Conservation (phyloP, 2,113 vertebrate genomes). For the Microtus richardsoni region DNA sequence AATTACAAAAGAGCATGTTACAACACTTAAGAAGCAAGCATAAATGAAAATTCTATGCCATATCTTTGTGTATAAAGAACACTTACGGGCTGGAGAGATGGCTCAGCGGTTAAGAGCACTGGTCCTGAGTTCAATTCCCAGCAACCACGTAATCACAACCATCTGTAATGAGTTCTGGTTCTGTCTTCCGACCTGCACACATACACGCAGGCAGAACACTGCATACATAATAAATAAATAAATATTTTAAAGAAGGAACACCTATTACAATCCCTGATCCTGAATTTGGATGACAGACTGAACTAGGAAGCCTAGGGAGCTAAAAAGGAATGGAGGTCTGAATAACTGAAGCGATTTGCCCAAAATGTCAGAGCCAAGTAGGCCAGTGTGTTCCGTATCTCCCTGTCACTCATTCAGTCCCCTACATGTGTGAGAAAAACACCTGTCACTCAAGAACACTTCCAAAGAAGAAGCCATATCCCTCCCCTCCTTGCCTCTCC, state of each 20-base stretch:
- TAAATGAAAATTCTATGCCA: background rate
- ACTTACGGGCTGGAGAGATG: background rate
- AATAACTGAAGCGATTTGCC: background rate
- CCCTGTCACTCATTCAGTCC: no score
- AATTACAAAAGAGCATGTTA: background rate
- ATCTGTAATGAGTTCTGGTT: no score
- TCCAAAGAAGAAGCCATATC: no score
- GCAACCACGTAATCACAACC: no score
- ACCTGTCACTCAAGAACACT: background rate
- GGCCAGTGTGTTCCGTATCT: background rate
- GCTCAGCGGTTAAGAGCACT: no score
- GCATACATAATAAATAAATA: no score
- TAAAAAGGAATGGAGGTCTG: background rate
- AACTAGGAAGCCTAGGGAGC: background rate
- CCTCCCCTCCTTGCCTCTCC: background rate
- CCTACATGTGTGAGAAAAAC: background rate
- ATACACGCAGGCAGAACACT: no score
- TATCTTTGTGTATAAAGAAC: background rate
- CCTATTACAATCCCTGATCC: no score
- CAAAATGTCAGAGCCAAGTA: background rate
- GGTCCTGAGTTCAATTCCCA: background rate
- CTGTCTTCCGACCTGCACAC: no score
- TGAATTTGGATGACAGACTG: background rate
- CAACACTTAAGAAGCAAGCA: background rate
- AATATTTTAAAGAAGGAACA: no score